These are phyloP conservation scores for Lithophane ornitopus DNA, from an alignment of 2,888 invertebrate species.

Conservation along the genomic window DNA sequence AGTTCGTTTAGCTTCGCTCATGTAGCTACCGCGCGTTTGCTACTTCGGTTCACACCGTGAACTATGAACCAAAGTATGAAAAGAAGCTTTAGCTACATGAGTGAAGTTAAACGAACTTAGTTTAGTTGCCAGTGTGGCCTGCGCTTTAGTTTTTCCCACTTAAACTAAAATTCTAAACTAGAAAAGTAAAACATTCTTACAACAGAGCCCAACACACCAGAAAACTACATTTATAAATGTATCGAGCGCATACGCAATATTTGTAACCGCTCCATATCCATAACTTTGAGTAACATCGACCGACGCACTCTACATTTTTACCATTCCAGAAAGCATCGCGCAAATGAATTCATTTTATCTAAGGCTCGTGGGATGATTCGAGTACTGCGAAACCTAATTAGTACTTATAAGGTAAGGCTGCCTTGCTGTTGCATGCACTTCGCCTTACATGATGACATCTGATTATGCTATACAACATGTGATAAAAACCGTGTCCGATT, in stretches of 20 bases:
- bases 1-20: too few species aligned
- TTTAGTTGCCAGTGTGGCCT: too few species aligned
- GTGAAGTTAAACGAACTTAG: too few species aligned
- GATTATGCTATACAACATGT: constrained; percentile 35
- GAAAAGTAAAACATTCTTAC: neutral
- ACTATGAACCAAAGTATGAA: too few species aligned
- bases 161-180: neutral
- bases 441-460: constrained; percentile 45
- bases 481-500: too few species aligned
- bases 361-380: constrained; percentile 33
- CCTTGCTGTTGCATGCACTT: constrained; percentile 18
- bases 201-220: neutral
- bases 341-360: constrained; percentile 37
- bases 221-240: constrained; percentile 8
- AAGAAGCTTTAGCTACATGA: too few species aligned
- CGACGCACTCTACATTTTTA: neutral
- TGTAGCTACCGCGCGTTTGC: too few species aligned
- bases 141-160: neutral
- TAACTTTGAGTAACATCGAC: neutral
- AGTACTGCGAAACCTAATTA: constrained; percentile 41
- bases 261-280: constrained; percentile 5
- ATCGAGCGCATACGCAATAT: neutral
- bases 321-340: neutral
- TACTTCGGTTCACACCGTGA: too few species aligned
- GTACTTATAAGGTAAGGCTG: constrained; percentile 30